phyloP scores from a whole-genome alignment of 2,888 invertebrate species.

The Apoderus coryli region DNA sequence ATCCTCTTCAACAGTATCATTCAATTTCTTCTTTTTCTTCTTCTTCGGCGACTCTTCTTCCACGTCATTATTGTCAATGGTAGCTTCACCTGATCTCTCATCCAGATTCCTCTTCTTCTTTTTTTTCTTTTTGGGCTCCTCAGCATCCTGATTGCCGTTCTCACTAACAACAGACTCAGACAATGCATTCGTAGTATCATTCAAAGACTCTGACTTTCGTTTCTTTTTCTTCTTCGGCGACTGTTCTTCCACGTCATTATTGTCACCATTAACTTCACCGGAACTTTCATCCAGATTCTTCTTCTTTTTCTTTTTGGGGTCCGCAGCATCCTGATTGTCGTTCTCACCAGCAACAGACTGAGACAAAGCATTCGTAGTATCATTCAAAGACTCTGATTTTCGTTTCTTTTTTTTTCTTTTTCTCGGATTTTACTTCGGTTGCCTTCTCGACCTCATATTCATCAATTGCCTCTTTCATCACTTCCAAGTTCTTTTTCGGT shows the following conservation, averaged over 20 bases:
- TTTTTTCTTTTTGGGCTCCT: constrained; percentile 13
- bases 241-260: not conserved
- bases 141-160: not conserved
- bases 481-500: constrained; percentile 92
- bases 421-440: too few species aligned
- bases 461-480: constrained; percentile 86
- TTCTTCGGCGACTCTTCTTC: not conserved
- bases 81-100: not conserved
- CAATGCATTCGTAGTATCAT: constrained; percentile 13
- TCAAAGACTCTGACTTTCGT: constrained; percentile 24
- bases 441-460: constrained; percentile 22
- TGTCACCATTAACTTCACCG: not conserved
- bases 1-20: not conserved
- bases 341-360: too few species aligned
- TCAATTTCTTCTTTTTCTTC: constrained; percentile 2
- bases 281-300: constrained; percentile 7
- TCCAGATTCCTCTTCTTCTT: constrained; percentile 14
- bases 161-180: too few species aligned
- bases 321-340: not conserved
- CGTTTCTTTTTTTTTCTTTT: constrained; percentile 32
- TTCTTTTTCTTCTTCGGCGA: constrained; percentile 30
- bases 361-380: constrained; percentile 12
- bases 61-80: not conserved
- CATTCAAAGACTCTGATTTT: constrained; percentile 22
- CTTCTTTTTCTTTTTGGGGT: constrained; percentile 14